Conservation (phyloP, 2,888 invertebrate genomes). For the Lycia hirtaria region DNA sequence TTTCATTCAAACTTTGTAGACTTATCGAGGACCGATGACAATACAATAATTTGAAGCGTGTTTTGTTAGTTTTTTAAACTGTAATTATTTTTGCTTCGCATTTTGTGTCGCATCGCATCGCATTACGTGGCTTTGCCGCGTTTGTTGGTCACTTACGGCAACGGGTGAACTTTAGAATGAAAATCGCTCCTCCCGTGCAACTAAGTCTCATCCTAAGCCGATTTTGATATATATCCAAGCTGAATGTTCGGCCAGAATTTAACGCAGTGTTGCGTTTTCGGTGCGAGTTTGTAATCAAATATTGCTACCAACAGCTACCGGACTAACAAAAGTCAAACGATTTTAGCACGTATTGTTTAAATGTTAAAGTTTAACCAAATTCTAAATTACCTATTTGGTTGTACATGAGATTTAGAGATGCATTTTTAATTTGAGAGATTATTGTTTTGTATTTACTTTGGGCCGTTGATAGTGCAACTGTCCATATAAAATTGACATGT, state of each 20-base stretch:
- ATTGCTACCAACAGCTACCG: conserved; percentile 35
- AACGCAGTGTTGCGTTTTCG: conserved; percentile 40
- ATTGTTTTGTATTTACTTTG: conserved; percentile 46
- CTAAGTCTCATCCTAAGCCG: conserved; percentile 10
- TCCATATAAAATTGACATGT: no score
- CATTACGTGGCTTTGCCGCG: no score
- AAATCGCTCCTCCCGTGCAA: conserved; percentile 12
- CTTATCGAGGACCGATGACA: no score
- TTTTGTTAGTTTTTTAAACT: not conserved
- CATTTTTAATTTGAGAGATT: conserved; percentile 16
- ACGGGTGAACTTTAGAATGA: not conserved
- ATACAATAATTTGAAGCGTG: no score
- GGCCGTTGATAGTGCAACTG: not conserved
- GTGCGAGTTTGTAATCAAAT: conserved; percentile 40
- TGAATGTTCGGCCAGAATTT: conserved; percentile 37
- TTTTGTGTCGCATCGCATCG: no score
- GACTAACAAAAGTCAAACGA: conserved; percentile 3
- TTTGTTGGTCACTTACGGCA: no score
- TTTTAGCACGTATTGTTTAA: conserved; percentile 14
- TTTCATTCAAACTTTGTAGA: no score
- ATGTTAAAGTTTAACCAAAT: conserved; percentile 1
- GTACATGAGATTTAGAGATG: conserved; percentile 28
- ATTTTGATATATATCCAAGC: conserved; percentile 40
- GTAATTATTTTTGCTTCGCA: not conserved
- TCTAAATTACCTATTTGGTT: not conserved